Evolutionary conservation across 30 jellyfish, hydroid and myxozoan species (phyloP), one percentile per base, ranked within the genome.

Genomic region (Aurelia sp.): DNA sequence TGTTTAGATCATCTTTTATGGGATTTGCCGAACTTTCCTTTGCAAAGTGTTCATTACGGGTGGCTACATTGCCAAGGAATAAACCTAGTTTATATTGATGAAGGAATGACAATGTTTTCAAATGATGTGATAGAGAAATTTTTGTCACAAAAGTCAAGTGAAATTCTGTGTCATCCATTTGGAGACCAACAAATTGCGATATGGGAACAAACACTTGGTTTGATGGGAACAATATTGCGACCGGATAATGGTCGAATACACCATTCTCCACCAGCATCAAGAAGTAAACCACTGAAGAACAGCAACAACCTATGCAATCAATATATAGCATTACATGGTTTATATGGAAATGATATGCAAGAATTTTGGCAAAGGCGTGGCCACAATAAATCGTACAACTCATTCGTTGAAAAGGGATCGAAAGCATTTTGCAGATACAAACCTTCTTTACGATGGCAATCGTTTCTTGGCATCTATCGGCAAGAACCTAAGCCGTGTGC

Each of bases 331-430:
- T 27, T 88, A 20, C 97, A 88, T 58, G 97, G 97, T 13, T 72
- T 88, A 10, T 88, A 78, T 63, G 55, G 20, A 13, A 71, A 59
- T 61, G 91, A 79, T 31, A 82, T 82, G 91, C 13, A 40, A 10
- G 83, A 64, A 24, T 78, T 88, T 72, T 88, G 97, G 97, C 33
- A 40, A 52, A 69, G 84, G n/a, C 88, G 97, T 53, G 97, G 97
- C n/a, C n/a, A n/a, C 7, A 22, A 33, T 35, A 92, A 92, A 18
- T 16, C 18, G 67, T 82, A n/a, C 78, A 51, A 48, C 21, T 21
- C 31, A 35, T 82, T 51, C 59, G 57, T 77, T 59, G 85, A 64
- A 2, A 82, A 53, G 11, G 13, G 12, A n/a, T 33, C 76, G 15
- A 59, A 18, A 20, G 12, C 57, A 18, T 52, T 48, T 53, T 82